Evolutionary conservation across 2,797 vertebrate species (phyloP).

Genomic region (Pitangus sulphuratus): DNA sequence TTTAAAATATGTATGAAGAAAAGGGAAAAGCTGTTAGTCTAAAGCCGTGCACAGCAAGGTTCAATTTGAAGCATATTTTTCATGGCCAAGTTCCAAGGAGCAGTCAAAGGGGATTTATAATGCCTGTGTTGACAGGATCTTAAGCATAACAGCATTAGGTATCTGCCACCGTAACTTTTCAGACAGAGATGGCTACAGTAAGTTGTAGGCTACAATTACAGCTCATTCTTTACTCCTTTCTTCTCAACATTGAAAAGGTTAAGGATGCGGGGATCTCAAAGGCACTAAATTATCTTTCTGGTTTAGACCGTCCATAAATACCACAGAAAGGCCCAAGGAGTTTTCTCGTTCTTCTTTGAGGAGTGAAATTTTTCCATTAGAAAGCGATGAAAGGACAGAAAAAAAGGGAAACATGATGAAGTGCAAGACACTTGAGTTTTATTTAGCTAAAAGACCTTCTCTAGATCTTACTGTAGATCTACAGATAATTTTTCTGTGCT

Average conservation of each 20-base stretch:
- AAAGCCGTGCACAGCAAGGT: not conserved
- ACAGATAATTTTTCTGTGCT: not conserved
- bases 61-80: conserved; percentile 12
- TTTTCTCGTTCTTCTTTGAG: not conserved
- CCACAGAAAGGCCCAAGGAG: not conserved
- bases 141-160: conserved; percentile 6
- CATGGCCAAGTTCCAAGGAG: not conserved
- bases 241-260: conserved; percentile 11
- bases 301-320: not conserved
- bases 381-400: not conserved
- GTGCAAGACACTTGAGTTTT: not conserved
- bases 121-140: not conserved
- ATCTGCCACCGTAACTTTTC: not conserved
- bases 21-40: not conserved
- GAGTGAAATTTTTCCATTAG: not conserved
- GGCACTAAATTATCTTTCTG: not conserved
- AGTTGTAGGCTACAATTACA: conserved; percentile 4
- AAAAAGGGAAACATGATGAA: not conserved
- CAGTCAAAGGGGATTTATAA: not conserved
- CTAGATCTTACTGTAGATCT: not conserved
- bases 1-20: conserved; percentile 42
- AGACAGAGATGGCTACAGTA: not conserved
- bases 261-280: not conserved
- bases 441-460: not conserved
- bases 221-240: not conserved